phyloP scores from a whole-genome alignment of 2,113 vertebrate species.

The Catharus fuscescens region DNA sequence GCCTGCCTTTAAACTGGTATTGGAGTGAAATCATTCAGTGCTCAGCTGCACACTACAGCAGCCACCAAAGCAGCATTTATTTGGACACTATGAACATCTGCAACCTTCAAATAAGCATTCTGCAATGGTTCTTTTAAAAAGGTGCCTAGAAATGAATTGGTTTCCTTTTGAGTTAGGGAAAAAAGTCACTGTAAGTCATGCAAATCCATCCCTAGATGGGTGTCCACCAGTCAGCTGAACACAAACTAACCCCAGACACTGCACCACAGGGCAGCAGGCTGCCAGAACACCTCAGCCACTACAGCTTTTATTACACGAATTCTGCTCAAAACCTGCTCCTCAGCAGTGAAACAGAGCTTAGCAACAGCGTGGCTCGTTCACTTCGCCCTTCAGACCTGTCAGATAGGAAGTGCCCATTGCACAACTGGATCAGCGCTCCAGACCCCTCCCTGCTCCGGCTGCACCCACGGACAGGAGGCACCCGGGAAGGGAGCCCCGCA shows the following conservation, averaged over 20 bases:
- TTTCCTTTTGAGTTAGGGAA: neutral
- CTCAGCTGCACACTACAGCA: neutral
- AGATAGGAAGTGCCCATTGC: neutral
- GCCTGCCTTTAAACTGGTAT: neutral
- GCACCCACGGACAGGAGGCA: neutral
- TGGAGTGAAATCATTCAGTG: neutral
- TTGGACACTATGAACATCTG: accelerated
- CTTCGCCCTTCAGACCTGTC: neutral
- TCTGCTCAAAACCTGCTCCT: neutral
- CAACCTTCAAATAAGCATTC: neutral
- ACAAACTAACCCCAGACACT: neutral
- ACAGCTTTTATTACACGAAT: neutral
- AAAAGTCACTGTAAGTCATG: neutral
- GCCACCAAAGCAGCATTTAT: neutral
- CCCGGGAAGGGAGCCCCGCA: neutral
- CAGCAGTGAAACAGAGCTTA: accelerated
- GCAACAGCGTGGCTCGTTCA: accelerated
- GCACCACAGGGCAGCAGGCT: neutral
- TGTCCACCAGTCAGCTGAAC: neutral
- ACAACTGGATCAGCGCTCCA: neutral
- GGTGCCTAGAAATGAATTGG: neutral
- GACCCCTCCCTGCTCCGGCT: slow-evolving; percentile 2
- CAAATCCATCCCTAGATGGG: neutral
- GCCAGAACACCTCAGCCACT: neutral
- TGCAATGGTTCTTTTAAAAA: neutral